phyloP scores from a whole-genome alignment of 2,113 vertebrate species.

The Pterocles gutturalis region DNA sequence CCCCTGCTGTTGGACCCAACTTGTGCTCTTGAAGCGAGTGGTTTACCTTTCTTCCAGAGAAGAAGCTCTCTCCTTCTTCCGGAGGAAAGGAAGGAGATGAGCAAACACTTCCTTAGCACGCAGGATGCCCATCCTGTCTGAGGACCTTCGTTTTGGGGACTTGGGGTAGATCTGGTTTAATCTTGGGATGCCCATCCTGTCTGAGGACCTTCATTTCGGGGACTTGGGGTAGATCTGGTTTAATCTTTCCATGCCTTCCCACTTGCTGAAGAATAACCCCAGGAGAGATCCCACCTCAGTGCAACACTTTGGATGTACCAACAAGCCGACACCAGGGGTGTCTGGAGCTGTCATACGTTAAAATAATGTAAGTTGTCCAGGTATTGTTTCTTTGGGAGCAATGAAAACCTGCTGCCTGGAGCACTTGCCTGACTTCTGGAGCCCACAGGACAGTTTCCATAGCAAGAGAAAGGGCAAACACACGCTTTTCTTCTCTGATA shows the following conservation, averaged over 20 bases:
- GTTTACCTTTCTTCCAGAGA: not conserved
- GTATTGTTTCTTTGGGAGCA: not conserved
- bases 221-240: not conserved
- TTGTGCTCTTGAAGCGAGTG: not conserved
- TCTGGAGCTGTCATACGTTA: not conserved
- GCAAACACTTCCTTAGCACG: not conserved
- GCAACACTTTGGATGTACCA: not conserved
- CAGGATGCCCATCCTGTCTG: not conserved
- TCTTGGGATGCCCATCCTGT: not conserved
- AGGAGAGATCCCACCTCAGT: not conserved
- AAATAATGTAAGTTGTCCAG: not conserved
- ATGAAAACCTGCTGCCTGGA: not conserved
- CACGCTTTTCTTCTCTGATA: not conserved
- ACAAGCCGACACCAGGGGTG: not conserved
- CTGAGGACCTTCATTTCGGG: not conserved
- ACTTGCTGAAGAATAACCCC: not conserved
- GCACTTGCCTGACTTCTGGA: not conserved
- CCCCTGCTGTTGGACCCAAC: not conserved
- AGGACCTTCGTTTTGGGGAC: not conserved
- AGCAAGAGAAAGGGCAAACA: not conserved
- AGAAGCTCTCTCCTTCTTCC: not conserved
- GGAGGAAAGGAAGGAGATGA: not conserved
- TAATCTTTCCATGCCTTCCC: not conserved
- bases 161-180: not conserved
- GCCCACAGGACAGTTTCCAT: not conserved